Evolutionary conservation across 2,797 vertebrate genomes (phyloP).

Genomic region (Argya squamiceps): DNA sequence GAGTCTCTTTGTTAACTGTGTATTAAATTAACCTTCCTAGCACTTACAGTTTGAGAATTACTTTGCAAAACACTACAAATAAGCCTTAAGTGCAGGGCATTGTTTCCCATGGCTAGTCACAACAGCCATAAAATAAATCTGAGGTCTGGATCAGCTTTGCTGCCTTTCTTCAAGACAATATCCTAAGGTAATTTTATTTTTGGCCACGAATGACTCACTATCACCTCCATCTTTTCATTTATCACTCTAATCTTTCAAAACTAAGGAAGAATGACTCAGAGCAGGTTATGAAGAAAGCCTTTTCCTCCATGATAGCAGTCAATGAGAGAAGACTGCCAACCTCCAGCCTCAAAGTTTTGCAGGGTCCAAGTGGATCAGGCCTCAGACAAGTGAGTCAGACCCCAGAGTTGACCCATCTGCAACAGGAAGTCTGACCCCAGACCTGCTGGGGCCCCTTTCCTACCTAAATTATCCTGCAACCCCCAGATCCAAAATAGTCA

Average conservation of each 20-base stretch:
- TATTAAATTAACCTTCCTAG: conserved; percentile 36
- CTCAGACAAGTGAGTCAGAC: not conserved
- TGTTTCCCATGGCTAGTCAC: not conserved
- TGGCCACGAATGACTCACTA: not conserved
- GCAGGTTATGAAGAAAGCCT: not conserved
- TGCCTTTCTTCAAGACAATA: not conserved
- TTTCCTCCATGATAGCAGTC: not conserved
- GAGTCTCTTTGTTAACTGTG: conserved; percentile 1
- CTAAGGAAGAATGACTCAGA: not conserved
- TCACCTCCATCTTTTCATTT: not conserved
- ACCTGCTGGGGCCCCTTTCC: not conserved
- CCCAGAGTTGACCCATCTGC: not conserved
- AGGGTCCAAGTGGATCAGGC: not conserved
- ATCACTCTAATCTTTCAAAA: not conserved
- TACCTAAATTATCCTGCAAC: not conserved
- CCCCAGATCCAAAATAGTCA: not conserved
- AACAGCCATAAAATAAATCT: conserved; percentile 5
- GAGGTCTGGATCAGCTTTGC: not conserved
- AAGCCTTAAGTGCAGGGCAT: not conserved
- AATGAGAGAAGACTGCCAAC: not conserved
- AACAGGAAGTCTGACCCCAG: not conserved
- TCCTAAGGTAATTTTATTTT: not conserved
- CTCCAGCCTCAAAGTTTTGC: rapidly evolving
- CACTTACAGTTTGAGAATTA: not conserved
- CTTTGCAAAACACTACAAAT: not conserved